These are phyloP conservation scores for Kryptolebias marmoratus DNA, from an alignment of 2,113 vertebrate genomes.

Conservation along the genomic window DNA sequence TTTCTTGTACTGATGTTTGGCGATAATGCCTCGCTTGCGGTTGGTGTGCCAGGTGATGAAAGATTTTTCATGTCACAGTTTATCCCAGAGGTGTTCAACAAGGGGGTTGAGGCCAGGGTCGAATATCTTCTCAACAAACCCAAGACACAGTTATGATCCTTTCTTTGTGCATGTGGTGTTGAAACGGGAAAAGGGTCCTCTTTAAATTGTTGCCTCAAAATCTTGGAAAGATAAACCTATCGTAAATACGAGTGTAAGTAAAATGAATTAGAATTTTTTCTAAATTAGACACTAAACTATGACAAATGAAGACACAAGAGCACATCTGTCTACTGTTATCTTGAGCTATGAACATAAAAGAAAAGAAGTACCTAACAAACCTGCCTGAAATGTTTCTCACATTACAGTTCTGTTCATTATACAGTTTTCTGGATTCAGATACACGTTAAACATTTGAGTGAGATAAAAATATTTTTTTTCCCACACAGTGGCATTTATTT, in stretches of 20 bases:
- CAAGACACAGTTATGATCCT: neutral
- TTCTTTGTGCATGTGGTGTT: neutral
- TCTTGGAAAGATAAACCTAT: neutral
- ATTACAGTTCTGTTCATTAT: neutral
- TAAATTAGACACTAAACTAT: neutral
- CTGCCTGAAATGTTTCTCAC: too few species aligned
- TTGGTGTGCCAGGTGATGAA: conserved; percentile 9
- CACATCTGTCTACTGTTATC: neutral
- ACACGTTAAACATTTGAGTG: conserved; percentile 8
- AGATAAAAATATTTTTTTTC: conserved; percentile 27
- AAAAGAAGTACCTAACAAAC: too few species aligned
- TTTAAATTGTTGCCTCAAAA: neutral
- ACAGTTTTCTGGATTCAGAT: conserved; percentile 15
- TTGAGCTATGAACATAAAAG: neutral
- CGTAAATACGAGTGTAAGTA: neutral
- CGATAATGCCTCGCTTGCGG: neutral
- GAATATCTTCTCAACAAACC: conserved; percentile 7
- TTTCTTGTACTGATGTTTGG: conserved; percentile 8
- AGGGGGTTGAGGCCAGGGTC: neutral
- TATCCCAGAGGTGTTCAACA: conserved; percentile 12
- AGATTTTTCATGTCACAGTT: conserved; percentile 14
- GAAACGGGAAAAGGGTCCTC: neutral
- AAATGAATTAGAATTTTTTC: neutral
- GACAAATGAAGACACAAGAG: neutral
- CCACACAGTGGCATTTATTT: conserved; percentile 38